These are phyloP conservation scores for Capitella teleta DNA, from an alignment of 1,140 invertebrate genomes.

Conservation along the genomic window DNA sequence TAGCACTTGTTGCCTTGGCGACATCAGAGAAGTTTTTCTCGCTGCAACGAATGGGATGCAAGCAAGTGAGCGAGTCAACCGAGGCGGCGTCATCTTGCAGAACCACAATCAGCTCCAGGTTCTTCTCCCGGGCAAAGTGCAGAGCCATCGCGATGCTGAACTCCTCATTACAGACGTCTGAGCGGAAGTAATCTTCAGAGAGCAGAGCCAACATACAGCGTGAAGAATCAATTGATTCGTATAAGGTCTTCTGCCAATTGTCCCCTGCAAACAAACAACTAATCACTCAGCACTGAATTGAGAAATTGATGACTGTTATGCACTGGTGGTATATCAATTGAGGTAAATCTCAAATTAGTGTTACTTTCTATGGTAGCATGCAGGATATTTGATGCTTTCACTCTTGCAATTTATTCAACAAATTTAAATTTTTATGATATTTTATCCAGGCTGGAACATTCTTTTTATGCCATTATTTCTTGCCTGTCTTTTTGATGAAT, in stretches of 20 bases:
- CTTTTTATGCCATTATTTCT: no score
- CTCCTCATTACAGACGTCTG: conserved; percentile 32
- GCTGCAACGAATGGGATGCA: not conserved
- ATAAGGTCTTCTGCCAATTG: conserved; percentile 32
- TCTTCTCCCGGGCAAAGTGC: conserved; percentile 13
- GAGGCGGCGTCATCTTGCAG: not conserved
- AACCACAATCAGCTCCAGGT: not conserved
- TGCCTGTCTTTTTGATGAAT: no score
- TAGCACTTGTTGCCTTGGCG: not conserved
- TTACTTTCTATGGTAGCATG: no score
- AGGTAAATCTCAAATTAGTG: no score
- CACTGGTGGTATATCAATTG: no score
- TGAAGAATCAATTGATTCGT: conserved; percentile 24
- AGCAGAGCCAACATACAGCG: conserved; percentile 25
- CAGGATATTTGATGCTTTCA: no score
- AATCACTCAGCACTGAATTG: no score
- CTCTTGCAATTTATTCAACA: no score
- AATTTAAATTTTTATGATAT: no score
- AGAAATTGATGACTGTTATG: no score
- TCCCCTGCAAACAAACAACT: conserved; percentile 26
- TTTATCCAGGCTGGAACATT: no score
- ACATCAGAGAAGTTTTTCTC: not conserved
- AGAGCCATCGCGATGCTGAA: conserved; percentile 28
- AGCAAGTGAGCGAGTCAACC: not conserved
- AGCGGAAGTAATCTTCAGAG: conserved; percentile 22